Conservation (phyloP, 2,888 invertebrate genomes). For the Tenodera sinensis region DNA sequence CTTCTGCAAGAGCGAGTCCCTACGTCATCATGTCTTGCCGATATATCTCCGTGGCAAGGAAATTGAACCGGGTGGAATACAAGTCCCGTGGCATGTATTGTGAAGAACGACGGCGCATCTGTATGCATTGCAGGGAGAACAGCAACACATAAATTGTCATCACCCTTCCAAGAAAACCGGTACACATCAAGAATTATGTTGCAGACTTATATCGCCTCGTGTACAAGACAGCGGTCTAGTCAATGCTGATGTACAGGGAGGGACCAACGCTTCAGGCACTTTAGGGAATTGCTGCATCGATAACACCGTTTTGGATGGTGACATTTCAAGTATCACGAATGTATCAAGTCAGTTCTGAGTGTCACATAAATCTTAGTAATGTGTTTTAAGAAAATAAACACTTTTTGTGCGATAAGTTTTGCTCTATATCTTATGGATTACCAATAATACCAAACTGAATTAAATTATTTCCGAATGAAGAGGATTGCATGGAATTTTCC, state of each 20-base stretch:
- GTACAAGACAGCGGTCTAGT: neutral
- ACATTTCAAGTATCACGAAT: neutral
- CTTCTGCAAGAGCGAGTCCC: neutral
- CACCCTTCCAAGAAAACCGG: neutral
- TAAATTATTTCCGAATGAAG: no score
- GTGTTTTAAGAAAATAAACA: no score
- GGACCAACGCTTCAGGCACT: neutral
- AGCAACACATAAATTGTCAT: neutral
- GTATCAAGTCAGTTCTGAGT: no score
- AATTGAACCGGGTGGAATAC: neutral
- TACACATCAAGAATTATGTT: neutral
- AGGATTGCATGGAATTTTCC: no score
- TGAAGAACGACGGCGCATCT: neutral
- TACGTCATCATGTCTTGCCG: neutral
- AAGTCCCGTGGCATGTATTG: neutral
- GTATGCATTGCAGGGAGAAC: neutral
- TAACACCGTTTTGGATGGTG: no score
- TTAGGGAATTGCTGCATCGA: neutral
- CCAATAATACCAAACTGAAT: no score
- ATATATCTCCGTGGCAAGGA: neutral
- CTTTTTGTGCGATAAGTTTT: no score
- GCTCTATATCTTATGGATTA: no score
- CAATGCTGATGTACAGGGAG: neutral
- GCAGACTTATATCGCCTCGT: neutral
- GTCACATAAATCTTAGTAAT: no score